Evolutionary conservation across 1,140 invertebrate species (phyloP), one percentile per base, ranked within the genome.

Genomic region (Amphibalanus amphitrite): DNA sequence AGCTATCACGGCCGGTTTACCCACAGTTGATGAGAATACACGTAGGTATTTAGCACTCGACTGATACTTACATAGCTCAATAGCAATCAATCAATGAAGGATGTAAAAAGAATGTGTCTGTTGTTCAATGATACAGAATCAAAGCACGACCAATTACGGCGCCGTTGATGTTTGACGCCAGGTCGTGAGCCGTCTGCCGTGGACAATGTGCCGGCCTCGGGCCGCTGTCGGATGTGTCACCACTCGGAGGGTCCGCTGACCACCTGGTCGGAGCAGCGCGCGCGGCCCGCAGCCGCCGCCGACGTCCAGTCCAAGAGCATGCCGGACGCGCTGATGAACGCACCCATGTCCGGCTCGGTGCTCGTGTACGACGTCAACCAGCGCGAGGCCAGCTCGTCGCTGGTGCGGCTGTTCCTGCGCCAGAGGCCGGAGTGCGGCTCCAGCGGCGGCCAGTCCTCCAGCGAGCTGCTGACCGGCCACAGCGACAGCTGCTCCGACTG

Each of bases 331-430:
- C 47, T 59, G 47, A 59, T 59, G 47, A 59, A 59, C 47, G 47
- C 47, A 20, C 47, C 69, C 28, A 80, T 81, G 75, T 81, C 77
- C 74, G 78, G 79, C 38, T 82, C 81, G 15, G 76, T 78, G 38
- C 82, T 80, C 30, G 71, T 73, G 76, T 82, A 78, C 75, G 82
- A 78, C 76, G 84, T 84, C 79, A 84, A 81, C 70, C 79, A 82
- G 47, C 47, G 20, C 6, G 47, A 59, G 47, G 47, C 47, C 73
- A 87, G 88, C 76, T 87, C 93, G 77, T 93, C 88, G 80, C 83
- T 93, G 75, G 88, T 93, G n/a, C 90, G 90, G 79, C 80, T 92
- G 64, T 93, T 92, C 77, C 92, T 93, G 84, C 91, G 92, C 79
- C 90, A 93, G 77, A 91, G 91, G 65, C 72, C 30, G 72, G 67